Evolutionary conservation across 2,113 vertebrate genomes (phyloP).

Genomic region (Vulpes ferrilata): DNA sequence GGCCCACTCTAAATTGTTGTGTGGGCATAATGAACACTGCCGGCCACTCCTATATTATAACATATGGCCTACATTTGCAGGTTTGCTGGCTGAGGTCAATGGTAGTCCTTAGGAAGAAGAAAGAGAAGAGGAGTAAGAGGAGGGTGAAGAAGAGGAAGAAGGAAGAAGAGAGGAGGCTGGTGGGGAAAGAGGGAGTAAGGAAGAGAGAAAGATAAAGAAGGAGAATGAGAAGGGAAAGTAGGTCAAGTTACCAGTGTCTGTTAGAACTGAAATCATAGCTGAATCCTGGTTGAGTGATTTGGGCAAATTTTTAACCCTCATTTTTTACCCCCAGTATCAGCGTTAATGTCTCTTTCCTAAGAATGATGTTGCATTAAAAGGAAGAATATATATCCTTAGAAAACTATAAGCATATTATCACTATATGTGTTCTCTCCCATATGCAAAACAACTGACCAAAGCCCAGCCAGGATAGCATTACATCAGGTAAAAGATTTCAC

Average conservation of each 20-base stretch:
- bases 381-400: neutral
- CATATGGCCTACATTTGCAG: neutral
- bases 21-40: neutral
- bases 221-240: neutral
- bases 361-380: neutral
- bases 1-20: neutral
- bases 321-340: neutral
- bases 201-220: neutral
- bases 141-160: rapidly evolving
- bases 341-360: neutral
- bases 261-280: neutral
- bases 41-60: neutral
- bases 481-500: neutral
- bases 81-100: neutral
- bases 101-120: neutral
- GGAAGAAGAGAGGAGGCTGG: too few species aligned
- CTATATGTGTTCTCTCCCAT: neutral
- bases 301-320: neutral
- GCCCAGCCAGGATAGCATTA: neutral
- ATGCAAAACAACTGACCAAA: neutral
- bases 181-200: rapidly evolving
- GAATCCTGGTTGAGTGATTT: neutral
- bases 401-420: neutral
- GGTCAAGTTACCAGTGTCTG: neutral
- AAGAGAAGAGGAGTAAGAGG: neutral